phyloP scores from a whole-genome alignment of 2,113 vertebrate genomes.

The Potamarius usumacintae region DNA sequence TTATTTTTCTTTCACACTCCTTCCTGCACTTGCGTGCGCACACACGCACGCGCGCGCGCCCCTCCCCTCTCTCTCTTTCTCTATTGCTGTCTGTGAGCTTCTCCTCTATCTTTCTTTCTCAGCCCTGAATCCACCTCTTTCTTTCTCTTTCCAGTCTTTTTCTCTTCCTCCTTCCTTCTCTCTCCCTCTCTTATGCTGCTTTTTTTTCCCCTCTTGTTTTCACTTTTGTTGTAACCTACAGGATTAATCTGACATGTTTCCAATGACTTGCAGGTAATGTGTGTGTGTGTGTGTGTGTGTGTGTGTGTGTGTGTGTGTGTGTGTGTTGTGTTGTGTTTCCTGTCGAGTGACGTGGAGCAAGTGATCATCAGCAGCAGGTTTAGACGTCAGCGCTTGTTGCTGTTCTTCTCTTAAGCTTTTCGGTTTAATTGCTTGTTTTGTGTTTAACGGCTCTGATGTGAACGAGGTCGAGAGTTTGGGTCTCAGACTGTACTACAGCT shows the following conservation, averaged over 20 bases:
- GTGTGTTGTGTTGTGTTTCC: not conserved
- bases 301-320: not conserved
- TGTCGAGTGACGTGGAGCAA: not conserved
- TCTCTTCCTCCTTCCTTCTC: constrained; percentile 11
- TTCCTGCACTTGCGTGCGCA: not conserved
- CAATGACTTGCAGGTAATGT: constrained; percentile 52
- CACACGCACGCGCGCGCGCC: not conserved
- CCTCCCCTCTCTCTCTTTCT: constrained; percentile 2
- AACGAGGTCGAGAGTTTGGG: not conserved
- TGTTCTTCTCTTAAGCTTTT: not conserved
- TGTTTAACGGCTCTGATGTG: not conserved
- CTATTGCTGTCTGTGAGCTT: constrained; percentile 21
- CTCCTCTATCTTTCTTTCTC: constrained; percentile 40
- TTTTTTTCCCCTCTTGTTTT: not conserved
- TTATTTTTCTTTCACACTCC: not conserved
- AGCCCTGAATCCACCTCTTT: constrained; percentile 57
- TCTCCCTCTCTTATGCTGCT: not conserved
- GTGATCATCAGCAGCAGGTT: not conserved
- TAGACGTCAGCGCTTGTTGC: not conserved
- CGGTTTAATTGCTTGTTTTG: not conserved
- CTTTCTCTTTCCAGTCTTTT: constrained; percentile 48
- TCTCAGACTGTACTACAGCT: not conserved
- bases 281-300: not conserved
- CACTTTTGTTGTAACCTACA: not conserved
- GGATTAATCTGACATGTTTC: constrained; percentile 52